Evolutionary conservation across 2,797 vertebrate species (phyloP).

Genomic region (Natrix natrix): DNA sequence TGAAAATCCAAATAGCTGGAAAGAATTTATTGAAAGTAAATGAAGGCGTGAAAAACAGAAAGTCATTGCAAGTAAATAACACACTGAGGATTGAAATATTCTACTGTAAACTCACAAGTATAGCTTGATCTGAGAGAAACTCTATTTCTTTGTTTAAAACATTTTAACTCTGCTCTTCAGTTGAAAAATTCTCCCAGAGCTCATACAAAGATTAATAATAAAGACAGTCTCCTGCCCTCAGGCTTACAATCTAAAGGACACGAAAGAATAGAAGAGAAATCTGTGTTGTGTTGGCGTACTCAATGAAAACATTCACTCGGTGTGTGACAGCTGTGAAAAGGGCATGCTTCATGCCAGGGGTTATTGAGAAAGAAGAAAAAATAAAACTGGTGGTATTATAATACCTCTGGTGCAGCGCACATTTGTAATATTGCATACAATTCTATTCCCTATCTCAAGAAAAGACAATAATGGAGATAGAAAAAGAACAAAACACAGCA

Average conservation of each 20-base stretch:
- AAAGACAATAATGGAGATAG: neutral
- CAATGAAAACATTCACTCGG: neutral
- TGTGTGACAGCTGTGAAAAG: neutral
- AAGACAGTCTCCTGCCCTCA: neutral
- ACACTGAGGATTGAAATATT: neutral
- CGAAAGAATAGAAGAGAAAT: neutral
- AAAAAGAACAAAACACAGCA: neutral
- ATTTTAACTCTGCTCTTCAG: neutral
- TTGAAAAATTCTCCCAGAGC: neutral
- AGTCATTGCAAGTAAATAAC: neutral
- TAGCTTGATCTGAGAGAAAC: neutral
- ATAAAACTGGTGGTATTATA: neutral
- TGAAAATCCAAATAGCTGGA: neutral
- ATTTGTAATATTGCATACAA: neutral
- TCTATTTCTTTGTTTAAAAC: neutral
- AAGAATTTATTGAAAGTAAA: neutral
- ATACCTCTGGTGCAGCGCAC: neutral
- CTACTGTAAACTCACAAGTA: neutral
- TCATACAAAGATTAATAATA: neutral
- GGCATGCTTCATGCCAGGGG: neutral
- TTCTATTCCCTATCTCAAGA: neutral
- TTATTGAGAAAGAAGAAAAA: neutral
- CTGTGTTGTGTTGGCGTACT: neutral
- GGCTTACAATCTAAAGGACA: neutral
- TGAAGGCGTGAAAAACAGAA: neutral